phyloP scores from a whole-genome alignment of 92 coral and sea anemone species.

The Actinostola sp. region DNA sequence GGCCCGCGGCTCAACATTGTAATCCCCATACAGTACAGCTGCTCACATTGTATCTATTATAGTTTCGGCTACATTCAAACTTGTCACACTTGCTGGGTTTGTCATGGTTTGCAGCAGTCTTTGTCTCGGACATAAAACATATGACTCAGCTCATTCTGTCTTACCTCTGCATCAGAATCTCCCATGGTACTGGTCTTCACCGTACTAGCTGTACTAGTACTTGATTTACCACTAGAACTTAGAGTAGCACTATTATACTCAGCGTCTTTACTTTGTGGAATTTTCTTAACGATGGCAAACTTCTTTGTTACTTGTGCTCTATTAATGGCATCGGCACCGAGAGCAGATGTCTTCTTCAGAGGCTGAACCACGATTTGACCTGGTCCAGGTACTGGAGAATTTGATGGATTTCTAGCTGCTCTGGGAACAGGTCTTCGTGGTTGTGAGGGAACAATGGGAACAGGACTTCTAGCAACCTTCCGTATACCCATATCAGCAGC shows the following conservation, averaged over 20 bases:
- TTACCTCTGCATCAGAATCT: constrained; percentile 85
- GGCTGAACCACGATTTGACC: constrained; percentile 88
- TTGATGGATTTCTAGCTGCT: constrained; percentile 55
- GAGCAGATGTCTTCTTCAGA: constrained; percentile 84
- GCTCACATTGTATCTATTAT: no score
- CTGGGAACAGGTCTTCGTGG: constrained; percentile 86
- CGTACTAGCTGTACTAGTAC: constrained; percentile 93
- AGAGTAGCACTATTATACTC: constrained; percentile 90
- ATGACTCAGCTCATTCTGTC: no score
- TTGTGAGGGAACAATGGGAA: constrained; percentile 87
- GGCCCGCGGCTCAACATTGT: no score
- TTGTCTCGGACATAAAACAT: no score
- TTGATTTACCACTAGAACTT: constrained; percentile 77
- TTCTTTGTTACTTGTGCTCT: constrained; percentile 89
- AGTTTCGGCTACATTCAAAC: no score
- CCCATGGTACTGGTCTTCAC: constrained; percentile 97
- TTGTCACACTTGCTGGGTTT: no score
- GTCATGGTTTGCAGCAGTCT: no score
- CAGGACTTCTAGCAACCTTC: constrained; percentile 73
- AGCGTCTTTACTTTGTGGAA: constrained; percentile 87
- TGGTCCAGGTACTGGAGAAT: constrained; percentile 64
- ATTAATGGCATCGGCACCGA: constrained; percentile 62
- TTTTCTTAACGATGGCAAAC: constrained; percentile 93
- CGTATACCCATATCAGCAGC: constrained; percentile 68
- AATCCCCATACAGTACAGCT: no score